These are phyloP conservation scores for Corvus hawaiiensis DNA, from an alignment of 2,113 vertebrate species.

Conservation along the genomic window DNA sequence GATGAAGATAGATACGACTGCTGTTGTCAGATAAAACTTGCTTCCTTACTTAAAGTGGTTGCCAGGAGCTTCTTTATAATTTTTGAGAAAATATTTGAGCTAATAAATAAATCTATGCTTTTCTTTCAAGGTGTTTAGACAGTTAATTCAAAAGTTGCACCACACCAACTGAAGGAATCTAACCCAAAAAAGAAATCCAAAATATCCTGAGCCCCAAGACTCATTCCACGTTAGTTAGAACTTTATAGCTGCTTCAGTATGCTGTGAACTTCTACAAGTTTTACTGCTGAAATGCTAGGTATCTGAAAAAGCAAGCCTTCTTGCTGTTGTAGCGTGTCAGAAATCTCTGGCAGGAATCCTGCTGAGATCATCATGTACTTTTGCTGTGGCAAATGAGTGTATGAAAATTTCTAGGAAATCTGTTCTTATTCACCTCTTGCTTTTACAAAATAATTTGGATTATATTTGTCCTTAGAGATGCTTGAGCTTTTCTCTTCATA, in stretches of 20 bases:
- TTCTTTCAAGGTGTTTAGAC: neutral
- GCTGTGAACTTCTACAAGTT: conserved; percentile 21
- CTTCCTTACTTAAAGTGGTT: neutral
- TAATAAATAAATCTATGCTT: neutral
- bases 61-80: neutral
- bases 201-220: neutral
- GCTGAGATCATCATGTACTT: conserved; percentile 23
- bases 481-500: neutral
- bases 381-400: conserved; percentile 41
- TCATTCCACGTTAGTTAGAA: neutral
- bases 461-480: conserved; percentile 1
- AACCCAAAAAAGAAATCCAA: neutral
- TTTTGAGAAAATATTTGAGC: neutral
- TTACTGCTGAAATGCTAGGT: conserved; percentile 20
- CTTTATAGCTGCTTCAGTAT: conserved; percentile 4
- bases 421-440: conserved; percentile 2
- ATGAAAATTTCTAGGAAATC: conserved; percentile 30
- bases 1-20: neutral
- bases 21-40: neutral
- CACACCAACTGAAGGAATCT: neutral
- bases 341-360: conserved; percentile 37
- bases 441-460: conserved; percentile 23
- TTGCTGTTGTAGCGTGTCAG: conserved; percentile 37
- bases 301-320: conserved; percentile 45
- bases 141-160: conserved; percentile 14